Evolutionary conservation across 2,113 vertebrate species (phyloP), one percentile per base, ranked within the genome.

Genomic region (Mungos mungo): DNA sequence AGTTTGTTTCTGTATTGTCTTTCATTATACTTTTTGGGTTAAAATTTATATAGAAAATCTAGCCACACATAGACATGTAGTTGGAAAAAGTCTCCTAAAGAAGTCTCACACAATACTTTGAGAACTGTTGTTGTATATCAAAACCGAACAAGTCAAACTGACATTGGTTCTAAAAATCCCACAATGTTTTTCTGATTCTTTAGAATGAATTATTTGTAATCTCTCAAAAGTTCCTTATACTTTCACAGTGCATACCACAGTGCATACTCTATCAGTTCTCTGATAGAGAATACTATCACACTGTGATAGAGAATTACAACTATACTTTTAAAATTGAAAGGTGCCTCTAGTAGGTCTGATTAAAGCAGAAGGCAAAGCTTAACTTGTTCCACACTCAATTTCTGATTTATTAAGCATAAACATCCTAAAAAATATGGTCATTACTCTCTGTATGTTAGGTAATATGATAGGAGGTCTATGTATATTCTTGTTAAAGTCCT

Each of bases 401-500:
- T 81, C 63, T 85, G 50, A 91, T 81, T 81, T 88, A 92, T 19
- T 82, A 91, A 91, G 9, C 19, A 94, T 19, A 83, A 3, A 12
- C 9, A 90, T 76, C 45, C 54, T 31, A 88, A 86, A 91, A 97
- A n/a, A 52, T 54, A 77, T 23, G 63, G 89, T 66, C 88, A 86
- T 19, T 57, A 63, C 25, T 92, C 77, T 65, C n/a, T 91, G 45
- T 57, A 35, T 71, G 38, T 80, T 50, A 71, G 35, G 69, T 27
- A 92, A 16, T 69, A 5, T 41, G 45, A 63, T 29, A 93, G 3
- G 13, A 77, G 19, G 33, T 86, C 54, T 87, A 50, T 29, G 15
- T 35, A 27, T 66, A 66, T 38, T 60, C 7, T 79, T 72, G 29
- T 50, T 85, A 80, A 90, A 86, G 29, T 82, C 23, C 31, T 83